Base-by-base conservation (phyloP, 2,113 vertebrate genomes). In the Sinocyclocheilus maitianheensis region DNA sequence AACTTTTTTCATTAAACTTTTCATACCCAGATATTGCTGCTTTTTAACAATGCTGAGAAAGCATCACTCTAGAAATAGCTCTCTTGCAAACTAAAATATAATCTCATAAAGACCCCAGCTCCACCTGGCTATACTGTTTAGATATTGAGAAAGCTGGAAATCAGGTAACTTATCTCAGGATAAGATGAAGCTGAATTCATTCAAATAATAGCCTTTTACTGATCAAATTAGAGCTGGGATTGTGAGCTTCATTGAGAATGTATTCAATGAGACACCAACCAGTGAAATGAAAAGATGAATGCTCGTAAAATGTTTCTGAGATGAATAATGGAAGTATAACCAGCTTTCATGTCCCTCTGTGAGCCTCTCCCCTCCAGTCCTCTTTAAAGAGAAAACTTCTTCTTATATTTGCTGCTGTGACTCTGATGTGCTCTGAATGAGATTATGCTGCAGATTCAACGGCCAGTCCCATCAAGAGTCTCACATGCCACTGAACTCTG, bases 241-340 rank as follows among this genome's bases (percentile, higher is more conserved):
- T 18, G n/a, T 82, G 30, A 67, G 85, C 72, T 30, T 60, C 46
- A 37, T 48, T 40, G 46, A 79, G 85, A 65, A 0, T 81, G 75
- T 69, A 83, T 46, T 81, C 85, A 69, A 7, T 12, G 37, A 75
- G 53, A 83, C 22, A 48, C 71, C 80, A 4, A 10, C 26, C 51
- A 24, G 77, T 71, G 77, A 34, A 51, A 85, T 72, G 75, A 55
- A 87, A 10, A 81, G 69, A 87, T 69, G 87, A 85, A 53, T 78
- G 79, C 79, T 63, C 75, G 1, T 82, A 78, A 79, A 83, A 65
- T 10, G 69, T 69, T 83, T 43, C 24, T 3, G 58, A 30, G 55
- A 69, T 93, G 81, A 93, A 93, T 90, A 91, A 92, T 91, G 81
- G 81, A 91, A 86, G 65, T 46, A 14, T 48, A 86, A 82, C 58